Conservation (phyloP, 1,140 invertebrate species). For the Drosophila parvula region DNA sequence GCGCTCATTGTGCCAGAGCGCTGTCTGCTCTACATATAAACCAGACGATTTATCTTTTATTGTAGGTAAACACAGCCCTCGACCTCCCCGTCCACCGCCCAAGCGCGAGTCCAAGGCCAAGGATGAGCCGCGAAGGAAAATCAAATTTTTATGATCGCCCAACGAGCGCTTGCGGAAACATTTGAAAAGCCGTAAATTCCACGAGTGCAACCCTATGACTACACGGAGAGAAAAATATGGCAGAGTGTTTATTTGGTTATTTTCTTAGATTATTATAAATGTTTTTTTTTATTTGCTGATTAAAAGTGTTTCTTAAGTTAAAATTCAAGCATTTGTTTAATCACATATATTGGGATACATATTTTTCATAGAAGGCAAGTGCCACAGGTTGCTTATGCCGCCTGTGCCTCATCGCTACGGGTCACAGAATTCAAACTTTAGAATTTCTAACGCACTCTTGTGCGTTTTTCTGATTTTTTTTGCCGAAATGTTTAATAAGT, state of each 20-base stretch:
- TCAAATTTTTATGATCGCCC: constrained; percentile 73
- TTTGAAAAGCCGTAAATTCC: constrained; percentile 76
- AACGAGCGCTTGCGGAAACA: constrained; percentile 72
- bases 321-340: too few species aligned
- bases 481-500: background rate
- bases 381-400: too few species aligned
- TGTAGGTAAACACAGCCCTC: constrained; percentile 70
- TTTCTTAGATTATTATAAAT: background rate
- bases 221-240: background rate
- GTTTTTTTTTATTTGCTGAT: accelerated
- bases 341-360: too few species aligned
- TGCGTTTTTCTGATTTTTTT: too few species aligned
- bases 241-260: too few species aligned
- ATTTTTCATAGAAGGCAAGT: too few species aligned
- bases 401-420: too few species aligned
- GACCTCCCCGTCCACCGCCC: constrained; percentile 13
- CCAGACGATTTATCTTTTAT: constrained; percentile 80
- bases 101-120: constrained; percentile 64
- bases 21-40: constrained; percentile 79
- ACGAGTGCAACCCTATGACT: constrained; percentile 66
- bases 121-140: constrained; percentile 65
- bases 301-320: background rate
- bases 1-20: constrained; percentile 49
- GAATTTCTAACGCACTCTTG: too few species aligned
- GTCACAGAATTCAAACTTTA: too few species aligned